Evolutionary conservation across 2,797 vertebrate genomes (phyloP).

Genomic region (Hydrophis major): DNA sequence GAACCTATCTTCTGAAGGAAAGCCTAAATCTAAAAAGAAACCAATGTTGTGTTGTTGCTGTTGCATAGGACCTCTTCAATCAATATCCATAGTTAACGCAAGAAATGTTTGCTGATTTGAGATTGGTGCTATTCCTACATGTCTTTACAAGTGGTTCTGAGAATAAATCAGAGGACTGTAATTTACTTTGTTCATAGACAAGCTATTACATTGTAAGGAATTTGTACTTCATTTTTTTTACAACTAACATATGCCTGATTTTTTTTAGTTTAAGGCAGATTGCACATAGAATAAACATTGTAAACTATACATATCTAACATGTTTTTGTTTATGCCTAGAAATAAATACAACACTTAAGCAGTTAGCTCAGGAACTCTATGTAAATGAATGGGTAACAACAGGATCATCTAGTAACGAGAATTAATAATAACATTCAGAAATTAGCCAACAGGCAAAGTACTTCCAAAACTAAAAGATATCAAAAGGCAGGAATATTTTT

Average conservation of each 20-base stretch:
- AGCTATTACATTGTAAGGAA: not conserved
- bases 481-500: not conserved
- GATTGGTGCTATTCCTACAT: not conserved
- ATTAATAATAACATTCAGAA: not conserved
- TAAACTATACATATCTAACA: not conserved
- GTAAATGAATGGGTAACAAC: not conserved
- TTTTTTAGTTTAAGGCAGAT: not conserved
- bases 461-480: not conserved
- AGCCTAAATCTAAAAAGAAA: not conserved
- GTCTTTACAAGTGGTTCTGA: not conserved
- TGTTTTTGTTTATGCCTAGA: not conserved
- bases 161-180: not conserved
- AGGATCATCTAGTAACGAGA: not conserved
- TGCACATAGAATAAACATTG: not conserved
- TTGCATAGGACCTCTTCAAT: not conserved
- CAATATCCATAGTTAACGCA: not conserved
- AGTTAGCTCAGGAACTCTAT: not conserved
- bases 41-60: not conserved
- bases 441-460: not conserved
- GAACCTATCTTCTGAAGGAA: not conserved
- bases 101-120: not conserved
- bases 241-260: not conserved
- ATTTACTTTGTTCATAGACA: not conserved
- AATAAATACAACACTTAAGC: not conserved
- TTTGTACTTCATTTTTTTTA: not conserved